A percentile compares a stretch with the other conserved stretches of the same genome.
phyloP scores from a whole-genome alignment of 2,797 vertebrate species.

The Spizella passerina region DNA sequence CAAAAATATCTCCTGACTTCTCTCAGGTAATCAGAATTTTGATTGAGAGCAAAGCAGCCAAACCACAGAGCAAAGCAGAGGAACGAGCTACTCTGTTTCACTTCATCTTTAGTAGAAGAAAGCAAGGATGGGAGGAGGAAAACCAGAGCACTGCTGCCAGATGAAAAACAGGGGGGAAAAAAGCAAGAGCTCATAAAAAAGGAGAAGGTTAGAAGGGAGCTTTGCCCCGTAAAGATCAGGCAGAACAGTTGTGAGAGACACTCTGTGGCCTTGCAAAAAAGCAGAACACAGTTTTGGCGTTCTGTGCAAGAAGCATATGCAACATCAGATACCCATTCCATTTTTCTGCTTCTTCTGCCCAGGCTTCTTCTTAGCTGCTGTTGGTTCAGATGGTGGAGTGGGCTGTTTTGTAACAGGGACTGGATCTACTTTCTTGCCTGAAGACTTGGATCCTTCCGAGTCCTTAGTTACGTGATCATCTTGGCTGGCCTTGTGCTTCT shows the following conservation, averaged over 20 bases:
- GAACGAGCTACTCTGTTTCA: background rate
- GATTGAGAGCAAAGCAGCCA: background rate
- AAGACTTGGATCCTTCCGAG: slow-evolving; percentile 84
- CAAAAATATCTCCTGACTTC: background rate
- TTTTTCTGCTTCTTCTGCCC: slow-evolving; percentile 92
- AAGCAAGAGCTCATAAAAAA: background rate
- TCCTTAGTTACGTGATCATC: slow-evolving; percentile 80
- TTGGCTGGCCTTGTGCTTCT: slow-evolving; percentile 78
- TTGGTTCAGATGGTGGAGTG: slow-evolving; percentile 78
- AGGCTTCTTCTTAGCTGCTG: slow-evolving; percentile 84
- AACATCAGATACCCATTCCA: slow-evolving; percentile 77
- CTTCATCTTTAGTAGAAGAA: background rate
- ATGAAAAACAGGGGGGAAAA: background rate
- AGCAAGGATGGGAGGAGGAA: background rate
- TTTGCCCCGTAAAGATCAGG: background rate
- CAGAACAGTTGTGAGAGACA: slow-evolving; percentile 34
- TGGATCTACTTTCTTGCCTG: slow-evolving; percentile 81
- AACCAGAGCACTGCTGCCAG: slow-evolving; percentile 43
- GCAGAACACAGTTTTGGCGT: slow-evolving; percentile 53
- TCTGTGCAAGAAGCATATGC: slow-evolving; percentile 67
- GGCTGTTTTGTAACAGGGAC: slow-evolving; percentile 85
- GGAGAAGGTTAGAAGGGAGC: slow-evolving; percentile 28
- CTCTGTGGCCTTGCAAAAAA: slow-evolving; percentile 56
- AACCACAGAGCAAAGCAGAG: background rate
- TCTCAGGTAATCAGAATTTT: background rate